Conservation (phyloP, 2,888 invertebrate genomes). For the Harpalus rufipes region DNA sequence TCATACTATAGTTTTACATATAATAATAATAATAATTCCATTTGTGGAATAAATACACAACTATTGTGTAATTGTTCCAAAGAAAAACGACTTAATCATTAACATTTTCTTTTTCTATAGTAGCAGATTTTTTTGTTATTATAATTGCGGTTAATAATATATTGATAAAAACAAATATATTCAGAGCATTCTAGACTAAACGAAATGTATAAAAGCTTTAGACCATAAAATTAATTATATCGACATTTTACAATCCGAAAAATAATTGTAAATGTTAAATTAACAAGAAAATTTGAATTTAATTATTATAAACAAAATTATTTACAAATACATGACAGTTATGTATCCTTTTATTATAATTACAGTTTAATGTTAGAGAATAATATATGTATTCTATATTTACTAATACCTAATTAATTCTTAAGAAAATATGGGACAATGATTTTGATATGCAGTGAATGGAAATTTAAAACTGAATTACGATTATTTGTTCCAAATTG, state of each 20-base stretch:
- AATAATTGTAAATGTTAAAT: neutral
- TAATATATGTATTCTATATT: neutral
- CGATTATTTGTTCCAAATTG: too few relatives aligned
- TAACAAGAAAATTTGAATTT: neutral
- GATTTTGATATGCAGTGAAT: too few relatives aligned
- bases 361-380: neutral
- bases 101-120: conserved; percentile 18
- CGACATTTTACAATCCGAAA: neutral
- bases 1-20: too few relatives aligned
- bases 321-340: neutral
- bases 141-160: conserved; percentile 20
- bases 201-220: conserved; percentile 16
- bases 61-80: conserved; percentile 18
- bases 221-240: conserved; percentile 12
- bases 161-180: conserved; percentile 15
- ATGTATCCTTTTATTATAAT: neutral
- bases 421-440: too few relatives aligned
- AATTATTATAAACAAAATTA: neutral
- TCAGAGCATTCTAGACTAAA: neutral
- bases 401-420: neutral
- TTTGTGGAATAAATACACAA: conserved; percentile 8
- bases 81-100: conserved; percentile 19
- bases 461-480: too few relatives aligned
- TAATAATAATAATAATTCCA: conserved; percentile 10
- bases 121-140: conserved; percentile 24